Conservation (phyloP, 1,140 invertebrate genomes). For the Aleiodes sp. region DNA sequence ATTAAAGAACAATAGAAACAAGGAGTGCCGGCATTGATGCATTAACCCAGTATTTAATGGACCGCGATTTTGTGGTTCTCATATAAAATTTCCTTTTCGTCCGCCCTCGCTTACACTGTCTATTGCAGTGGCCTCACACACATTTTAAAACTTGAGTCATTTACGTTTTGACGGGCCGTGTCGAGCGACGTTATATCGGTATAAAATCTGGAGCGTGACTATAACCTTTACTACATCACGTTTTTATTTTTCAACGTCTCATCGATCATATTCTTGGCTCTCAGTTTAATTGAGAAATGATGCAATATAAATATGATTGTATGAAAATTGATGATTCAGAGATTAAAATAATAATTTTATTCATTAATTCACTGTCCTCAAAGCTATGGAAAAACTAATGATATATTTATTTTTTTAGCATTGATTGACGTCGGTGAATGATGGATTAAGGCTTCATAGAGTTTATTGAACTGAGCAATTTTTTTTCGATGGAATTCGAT, state of each 20-base stretch:
- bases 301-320: no score
- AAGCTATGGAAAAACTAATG: no score
- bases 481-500: no score
- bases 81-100: conserved; percentile 13
- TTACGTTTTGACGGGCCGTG: not conserved
- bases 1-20: conserved; percentile 27
- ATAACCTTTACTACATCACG: not conserved
- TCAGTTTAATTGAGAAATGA: no score
- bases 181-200: not conserved
- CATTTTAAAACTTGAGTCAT: conserved; percentile 15
- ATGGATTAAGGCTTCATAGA: no score
- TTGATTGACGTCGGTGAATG: no score
- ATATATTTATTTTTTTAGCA: no score
- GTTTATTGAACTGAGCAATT: no score
- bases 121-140: not conserved
- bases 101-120: not conserved
- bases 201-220: conserved; percentile 13
- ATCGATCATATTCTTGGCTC: not conserved
- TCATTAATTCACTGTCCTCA: no score
- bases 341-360: no score
- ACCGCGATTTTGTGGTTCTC: conserved; percentile 14
- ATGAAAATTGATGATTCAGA: no score
- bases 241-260: not conserved
- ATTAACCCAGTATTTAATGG: conserved; percentile 34
- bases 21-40: conserved; percentile 27